Evolutionary conservation across 2,113 vertebrate genomes (phyloP).

Genomic region (Cyanoderma ruficeps): DNA sequence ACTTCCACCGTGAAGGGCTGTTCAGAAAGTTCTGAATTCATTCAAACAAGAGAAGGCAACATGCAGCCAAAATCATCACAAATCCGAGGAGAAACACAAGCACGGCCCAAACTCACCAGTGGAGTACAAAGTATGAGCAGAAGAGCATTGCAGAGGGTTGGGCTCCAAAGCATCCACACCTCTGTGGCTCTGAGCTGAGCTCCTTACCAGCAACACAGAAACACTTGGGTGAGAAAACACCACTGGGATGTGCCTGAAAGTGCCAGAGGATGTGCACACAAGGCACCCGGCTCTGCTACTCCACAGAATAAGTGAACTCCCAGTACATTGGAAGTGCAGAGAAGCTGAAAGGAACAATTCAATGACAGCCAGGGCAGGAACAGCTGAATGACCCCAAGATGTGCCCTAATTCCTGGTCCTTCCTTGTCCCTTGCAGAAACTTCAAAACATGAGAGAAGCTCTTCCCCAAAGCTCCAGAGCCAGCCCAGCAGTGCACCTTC

Average conservation of each 20-base stretch:
- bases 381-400: not conserved
- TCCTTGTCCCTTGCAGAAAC: not conserved
- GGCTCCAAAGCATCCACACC: not conserved
- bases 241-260: not conserved
- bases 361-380: not conserved
- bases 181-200: not conserved
- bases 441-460: not conserved
- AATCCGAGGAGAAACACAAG: not conserved
- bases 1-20: not conserved
- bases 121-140: accelerated
- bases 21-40: not conserved
- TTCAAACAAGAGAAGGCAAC: not conserved
- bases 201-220: not conserved
- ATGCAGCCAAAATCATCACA: not conserved
- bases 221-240: not conserved
- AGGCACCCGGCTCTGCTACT: not conserved
- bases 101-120: not conserved
- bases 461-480: not conserved
- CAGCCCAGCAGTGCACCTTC: not conserved
- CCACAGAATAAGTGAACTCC: not conserved
- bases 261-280: not conserved
- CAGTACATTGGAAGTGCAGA: not conserved
- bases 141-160: not conserved
- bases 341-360: not conserved
- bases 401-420: not conserved